Conservation (phyloP, 2,888 invertebrate genomes). For the Diarsia mendica region DNA sequence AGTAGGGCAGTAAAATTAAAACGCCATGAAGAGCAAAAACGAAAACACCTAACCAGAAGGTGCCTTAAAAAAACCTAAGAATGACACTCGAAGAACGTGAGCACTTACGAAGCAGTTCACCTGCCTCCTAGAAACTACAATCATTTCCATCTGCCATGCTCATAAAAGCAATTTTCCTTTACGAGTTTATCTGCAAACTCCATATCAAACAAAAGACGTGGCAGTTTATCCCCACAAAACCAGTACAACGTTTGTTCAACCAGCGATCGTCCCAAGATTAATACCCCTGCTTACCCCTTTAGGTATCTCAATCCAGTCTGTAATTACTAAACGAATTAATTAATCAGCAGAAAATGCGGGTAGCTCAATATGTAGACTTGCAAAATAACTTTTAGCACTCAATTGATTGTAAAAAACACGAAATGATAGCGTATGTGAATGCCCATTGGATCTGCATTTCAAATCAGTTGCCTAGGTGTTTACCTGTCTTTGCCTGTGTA, state of each 20-base stretch:
- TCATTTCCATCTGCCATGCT: constrained; percentile 14
- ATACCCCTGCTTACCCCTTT: constrained; percentile 2
- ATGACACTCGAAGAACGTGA: background rate
- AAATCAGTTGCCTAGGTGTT: constrained; percentile 25
- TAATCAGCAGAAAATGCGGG: constrained; percentile 42
- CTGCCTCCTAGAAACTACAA: constrained; percentile 1
- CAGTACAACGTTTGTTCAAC: constrained; percentile 21
- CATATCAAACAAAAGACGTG: constrained; percentile 31
- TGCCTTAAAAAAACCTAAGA: background rate
- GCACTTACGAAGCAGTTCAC: background rate
- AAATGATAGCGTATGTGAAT: constrained; percentile 23
- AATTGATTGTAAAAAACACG: constrained; percentile 47
- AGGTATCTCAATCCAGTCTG: constrained; percentile 39
- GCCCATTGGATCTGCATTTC: constrained; percentile 43
- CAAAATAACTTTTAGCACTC: constrained; percentile 63
- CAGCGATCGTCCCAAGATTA: constrained; percentile 25
- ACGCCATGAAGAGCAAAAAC: background rate
- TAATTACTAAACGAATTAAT: constrained; percentile 54
- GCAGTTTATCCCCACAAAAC: constrained; percentile 9
- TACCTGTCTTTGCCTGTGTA: constrained; percentile 26
- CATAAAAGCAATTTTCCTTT: constrained; percentile 49
- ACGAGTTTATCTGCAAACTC: constrained; percentile 38
- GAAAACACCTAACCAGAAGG: background rate
- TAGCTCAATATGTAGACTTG: constrained; percentile 37
- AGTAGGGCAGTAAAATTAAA: background rate